Conservation (phyloP, 2,797 vertebrate species). For the Spheniscus humboldti region DNA sequence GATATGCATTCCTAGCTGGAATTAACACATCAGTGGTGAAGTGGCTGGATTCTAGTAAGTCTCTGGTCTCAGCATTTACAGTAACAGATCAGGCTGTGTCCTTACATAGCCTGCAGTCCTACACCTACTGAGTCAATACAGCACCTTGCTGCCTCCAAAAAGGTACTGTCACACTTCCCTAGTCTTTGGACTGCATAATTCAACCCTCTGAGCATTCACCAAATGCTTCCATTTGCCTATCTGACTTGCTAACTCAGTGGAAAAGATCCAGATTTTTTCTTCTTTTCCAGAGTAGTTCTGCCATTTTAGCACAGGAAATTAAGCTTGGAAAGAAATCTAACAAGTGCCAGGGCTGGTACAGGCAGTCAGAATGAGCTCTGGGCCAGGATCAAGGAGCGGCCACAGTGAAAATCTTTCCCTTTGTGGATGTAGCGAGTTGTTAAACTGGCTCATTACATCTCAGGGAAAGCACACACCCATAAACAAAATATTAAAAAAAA, state of each 20-base stretch:
- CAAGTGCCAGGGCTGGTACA: neutral
- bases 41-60: neutral
- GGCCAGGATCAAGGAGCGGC: neutral
- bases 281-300: neutral
- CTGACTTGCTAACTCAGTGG: neutral
- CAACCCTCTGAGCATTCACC: neutral
- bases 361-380: neutral
- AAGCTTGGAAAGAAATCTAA: neutral
- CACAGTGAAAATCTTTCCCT: neutral
- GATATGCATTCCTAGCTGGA: neutral
- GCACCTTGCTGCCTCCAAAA: neutral
- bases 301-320: neutral
- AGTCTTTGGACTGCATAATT: neutral
- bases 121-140: neutral
- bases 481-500: neutral
- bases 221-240: neutral
- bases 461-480: neutral
- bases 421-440: neutral
- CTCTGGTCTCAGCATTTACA: neutral
- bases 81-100: neutral
- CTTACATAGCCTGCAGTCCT: neutral
- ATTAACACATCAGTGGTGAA: neutral
- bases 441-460: neutral
- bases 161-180: neutral
- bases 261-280: neutral